Conservation (phyloP, 2,797 vertebrate genomes). For the Periparus ater region DNA sequence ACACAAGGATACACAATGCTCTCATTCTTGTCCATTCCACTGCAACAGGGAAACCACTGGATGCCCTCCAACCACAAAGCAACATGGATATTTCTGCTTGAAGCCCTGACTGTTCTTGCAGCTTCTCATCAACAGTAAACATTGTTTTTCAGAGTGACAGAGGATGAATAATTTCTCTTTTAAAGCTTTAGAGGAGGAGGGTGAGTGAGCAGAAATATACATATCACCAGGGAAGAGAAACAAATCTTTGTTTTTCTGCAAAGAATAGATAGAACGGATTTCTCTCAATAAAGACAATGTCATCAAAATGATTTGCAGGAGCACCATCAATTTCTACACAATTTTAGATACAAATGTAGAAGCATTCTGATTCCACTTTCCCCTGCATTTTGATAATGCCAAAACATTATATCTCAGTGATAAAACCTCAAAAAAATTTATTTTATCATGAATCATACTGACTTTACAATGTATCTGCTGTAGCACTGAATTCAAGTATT, state of each 20-base stretch:
- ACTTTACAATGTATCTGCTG: neutral
- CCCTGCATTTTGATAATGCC: conserved; percentile 38
- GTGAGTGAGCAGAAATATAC: neutral
- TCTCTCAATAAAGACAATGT: conserved; percentile 29
- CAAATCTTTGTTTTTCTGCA: conserved; percentile 23
- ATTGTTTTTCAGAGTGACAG: neutral
- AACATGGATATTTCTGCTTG: neutral
- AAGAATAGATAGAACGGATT: neutral
- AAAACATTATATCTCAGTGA: conserved; percentile 18
- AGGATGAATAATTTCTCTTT: neutral
- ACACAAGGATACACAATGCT: neutral
- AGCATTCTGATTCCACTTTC: conserved; percentile 11
- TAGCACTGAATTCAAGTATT: neutral
- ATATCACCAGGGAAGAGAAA: conserved; percentile 6
- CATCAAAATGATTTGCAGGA: conserved; percentile 45
- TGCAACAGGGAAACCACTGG: neutral
- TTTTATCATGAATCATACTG: conserved; percentile 40
- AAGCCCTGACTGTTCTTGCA: neutral
- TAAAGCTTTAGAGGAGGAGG: neutral
- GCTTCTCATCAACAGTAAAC: neutral
- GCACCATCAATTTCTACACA: conserved; percentile 1
- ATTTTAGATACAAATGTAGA: conserved; percentile 24
- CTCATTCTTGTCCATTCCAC: neutral
- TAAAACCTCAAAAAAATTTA: conserved; percentile 11
- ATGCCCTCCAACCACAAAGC: neutral